phyloP scores from a whole-genome alignment of 1,140 invertebrate genomes.

The Whitmania pigra region DNA sequence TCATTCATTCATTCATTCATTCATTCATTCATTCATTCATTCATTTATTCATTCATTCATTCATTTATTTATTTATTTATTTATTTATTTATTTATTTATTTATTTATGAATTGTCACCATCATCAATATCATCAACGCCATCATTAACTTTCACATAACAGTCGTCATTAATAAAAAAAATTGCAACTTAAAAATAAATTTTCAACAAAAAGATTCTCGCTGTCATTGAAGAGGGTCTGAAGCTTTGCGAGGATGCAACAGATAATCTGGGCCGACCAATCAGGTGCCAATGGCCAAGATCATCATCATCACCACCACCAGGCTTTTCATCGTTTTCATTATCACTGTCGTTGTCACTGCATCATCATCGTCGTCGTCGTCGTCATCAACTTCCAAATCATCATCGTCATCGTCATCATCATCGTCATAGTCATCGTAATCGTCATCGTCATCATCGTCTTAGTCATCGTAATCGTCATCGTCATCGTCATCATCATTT shows the following conservation, averaged over 20 bases:
- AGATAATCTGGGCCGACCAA: constrained; percentile 55
- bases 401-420: background rate
- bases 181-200: background rate
- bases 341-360: background rate
- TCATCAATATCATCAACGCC: too few species aligned
- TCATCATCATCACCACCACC: constrained; percentile 1
- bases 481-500: background rate
- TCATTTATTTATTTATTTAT: too few species aligned
- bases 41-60: too few species aligned
- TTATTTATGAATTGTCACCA: background rate
- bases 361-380: constrained; percentile 3
- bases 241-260: constrained; percentile 60
- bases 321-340: background rate
- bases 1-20: too few species aligned
- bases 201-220: constrained; percentile 31
- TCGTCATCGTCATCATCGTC: constrained; percentile 9
- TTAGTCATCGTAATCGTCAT: background rate
- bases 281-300: constrained; percentile 43
- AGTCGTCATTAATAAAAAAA: too few species aligned
- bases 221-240: constrained; percentile 40
- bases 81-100: constrained; percentile 5
- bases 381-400: too few species aligned
- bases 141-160: too few species aligned
- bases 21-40: constrained; percentile 5
- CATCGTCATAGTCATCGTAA: background rate